Conservation (phyloP, 2,888 invertebrate genomes). For the Gisinianus flammeolus region DNA sequence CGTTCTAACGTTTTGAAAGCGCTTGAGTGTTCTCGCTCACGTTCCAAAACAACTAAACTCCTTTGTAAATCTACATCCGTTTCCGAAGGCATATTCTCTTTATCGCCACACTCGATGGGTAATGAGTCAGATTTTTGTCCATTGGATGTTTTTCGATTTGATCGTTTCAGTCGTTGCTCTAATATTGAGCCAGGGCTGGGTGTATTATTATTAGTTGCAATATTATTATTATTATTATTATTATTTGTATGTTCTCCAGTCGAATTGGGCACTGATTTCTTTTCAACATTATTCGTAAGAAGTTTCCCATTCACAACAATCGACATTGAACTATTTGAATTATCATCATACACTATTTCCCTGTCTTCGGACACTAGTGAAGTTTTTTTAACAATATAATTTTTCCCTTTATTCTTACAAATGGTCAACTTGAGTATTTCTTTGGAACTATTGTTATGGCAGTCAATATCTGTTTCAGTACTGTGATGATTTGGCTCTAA, state of each 20-base stretch:
- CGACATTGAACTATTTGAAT: not conserved
- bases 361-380: conserved; percentile 24
- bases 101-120: conserved; percentile 26
- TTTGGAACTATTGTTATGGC: not conserved
- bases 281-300: too few relatives aligned
- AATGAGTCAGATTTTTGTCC: conserved; percentile 17
- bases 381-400: conserved; percentile 43
- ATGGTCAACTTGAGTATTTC: conserved; percentile 39
- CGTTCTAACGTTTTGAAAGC: not conserved
- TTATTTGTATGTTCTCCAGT: not conserved
- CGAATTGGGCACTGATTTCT: too few relatives aligned
- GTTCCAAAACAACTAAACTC: not conserved
- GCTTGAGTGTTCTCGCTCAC: not conserved
- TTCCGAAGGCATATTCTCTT: conserved; percentile 37
- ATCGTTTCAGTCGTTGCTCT: conserved; percentile 17
- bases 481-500: not conserved
- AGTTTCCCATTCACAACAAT: not conserved
- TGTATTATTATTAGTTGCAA: not conserved
- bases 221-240: not conserved
- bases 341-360: not conserved
- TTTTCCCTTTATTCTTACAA: conserved; percentile 45
- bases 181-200: not conserved
- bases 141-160: conserved; percentile 12
- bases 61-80: not conserved
- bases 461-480: not conserved